phyloP scores from a whole-genome alignment of 1,140 invertebrate genomes.

The Cotesia typhae region DNA sequence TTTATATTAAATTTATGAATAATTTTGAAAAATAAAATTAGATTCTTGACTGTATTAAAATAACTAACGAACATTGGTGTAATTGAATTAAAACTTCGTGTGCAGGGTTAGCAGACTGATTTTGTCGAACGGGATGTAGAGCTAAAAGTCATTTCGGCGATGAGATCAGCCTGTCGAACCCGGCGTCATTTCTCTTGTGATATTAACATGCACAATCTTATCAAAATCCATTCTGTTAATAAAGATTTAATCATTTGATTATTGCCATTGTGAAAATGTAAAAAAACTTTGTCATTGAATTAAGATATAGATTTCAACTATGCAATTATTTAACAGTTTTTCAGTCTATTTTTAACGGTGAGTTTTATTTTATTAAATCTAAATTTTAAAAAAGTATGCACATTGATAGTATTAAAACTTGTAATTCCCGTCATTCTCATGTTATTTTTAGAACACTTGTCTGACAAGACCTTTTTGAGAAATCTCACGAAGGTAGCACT shows the following conservation, averaged over 20 bases:
- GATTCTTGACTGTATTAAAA: too few relatives aligned
- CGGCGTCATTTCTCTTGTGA: slow-evolving; percentile 52
- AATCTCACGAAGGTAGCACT: not conserved
- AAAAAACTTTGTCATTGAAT: too few relatives aligned
- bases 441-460: too few relatives aligned
- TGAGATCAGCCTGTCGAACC: slow-evolving; percentile 75
- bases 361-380: too few relatives aligned
- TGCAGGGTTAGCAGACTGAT: slow-evolving; percentile 71
- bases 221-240: not conserved
- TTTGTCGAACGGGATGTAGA: slow-evolving; percentile 70
- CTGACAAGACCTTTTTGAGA: not conserved
- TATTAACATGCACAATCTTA: not conserved
- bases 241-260: not conserved
- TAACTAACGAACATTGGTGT: not conserved
- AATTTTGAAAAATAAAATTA: too few relatives aligned
- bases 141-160: slow-evolving; percentile 72
- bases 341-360: too few relatives aligned
- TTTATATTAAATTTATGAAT: too few relatives aligned
- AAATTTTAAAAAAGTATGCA: not conserved
- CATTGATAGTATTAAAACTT: not conserved
- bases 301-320: too few relatives aligned
- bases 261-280: too few relatives aligned
- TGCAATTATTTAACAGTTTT: too few relatives aligned
- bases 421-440: too few relatives aligned
- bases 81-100: not conserved